Base-by-base conservation (phyloP, 35 echinoderm and acorn worm genomes). In the Diadema setosum region DNA sequence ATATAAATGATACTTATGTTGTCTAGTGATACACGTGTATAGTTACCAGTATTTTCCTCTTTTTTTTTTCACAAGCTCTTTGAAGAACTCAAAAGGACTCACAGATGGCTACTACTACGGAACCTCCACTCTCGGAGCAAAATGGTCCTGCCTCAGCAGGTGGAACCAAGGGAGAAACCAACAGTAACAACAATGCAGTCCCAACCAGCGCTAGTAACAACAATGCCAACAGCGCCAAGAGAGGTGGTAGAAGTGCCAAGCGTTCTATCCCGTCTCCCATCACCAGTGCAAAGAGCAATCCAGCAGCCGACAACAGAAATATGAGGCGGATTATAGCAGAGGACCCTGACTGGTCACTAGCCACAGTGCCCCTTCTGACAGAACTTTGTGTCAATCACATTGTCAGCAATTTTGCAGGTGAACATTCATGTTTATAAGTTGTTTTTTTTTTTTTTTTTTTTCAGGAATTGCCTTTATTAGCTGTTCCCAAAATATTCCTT, bases 301-400 rank as follows among this genome's bases (percentile, higher is more conserved):
- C 96, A 40, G 96, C 96, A 23, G 89, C 93, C 27, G 96, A 98
- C 64, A 94, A 90, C 42, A 78, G 96, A 16, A 93, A 90, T 39
- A 98, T 98, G 96, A 80, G 96, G 26, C 82, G 96, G 2, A 98
- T 98, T 37, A 98, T 98, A 1, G 92, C 92, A n/a, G 96, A 98
- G 40, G 96, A 98, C 78, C 96, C 96, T 26, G 89, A 98, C 5
- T 98, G 96, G 96, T 94, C 96, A n/a, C 65, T 98, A 56, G 96
- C 96, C 5, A 98, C 96, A 56, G 96, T 98, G 3, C 96, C 96
- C 14, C 89, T 98, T 27, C 43, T 98, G 57, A 92, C 96, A 56
- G 96, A 98, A 73, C 70, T 99, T 20, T 95, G 96, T 92, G 86
- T 95, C 16, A 89, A 63, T 24, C 96, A 99, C 69, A 90, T 99